phyloP scores from a whole-genome alignment of 2,113 vertebrate species.

The Lutjanus erythropterus region DNA sequence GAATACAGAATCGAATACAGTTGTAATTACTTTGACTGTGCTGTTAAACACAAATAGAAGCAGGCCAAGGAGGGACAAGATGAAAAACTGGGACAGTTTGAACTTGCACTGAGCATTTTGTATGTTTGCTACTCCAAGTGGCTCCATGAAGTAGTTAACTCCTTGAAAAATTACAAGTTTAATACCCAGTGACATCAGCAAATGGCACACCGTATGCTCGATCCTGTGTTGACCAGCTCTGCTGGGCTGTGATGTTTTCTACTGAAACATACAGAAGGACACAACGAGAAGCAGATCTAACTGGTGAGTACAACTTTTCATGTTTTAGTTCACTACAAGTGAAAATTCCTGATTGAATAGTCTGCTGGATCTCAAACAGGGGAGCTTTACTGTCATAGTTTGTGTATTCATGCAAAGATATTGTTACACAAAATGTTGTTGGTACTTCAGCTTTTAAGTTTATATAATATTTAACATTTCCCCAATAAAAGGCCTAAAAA shows the following conservation, averaged over 20 bases:
- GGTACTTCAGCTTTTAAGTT: neutral
- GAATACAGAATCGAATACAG: neutral
- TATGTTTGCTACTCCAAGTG: constrained; percentile 21
- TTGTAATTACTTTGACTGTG: neutral
- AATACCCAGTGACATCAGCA: constrained; percentile 54
- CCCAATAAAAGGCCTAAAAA: too few species aligned
- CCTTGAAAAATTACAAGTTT: constrained; percentile 50
- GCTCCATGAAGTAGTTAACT: constrained; percentile 2
- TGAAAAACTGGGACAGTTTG: constrained; percentile 19
- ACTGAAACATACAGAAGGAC: neutral
- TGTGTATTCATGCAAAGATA: neutral
- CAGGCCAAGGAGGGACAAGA: constrained; percentile 34
- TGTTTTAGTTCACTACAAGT: neutral
- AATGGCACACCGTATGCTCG: constrained; percentile 25
- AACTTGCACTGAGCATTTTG: constrained; percentile 13
- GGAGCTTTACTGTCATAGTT: too few species aligned
- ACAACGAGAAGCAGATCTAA: neutral
- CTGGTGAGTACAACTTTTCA: neutral
- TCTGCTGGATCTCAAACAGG: too few species aligned
- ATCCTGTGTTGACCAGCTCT: constrained; percentile 9
- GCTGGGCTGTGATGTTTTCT: constrained; percentile 2
- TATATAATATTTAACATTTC: too few species aligned
- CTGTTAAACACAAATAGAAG: constrained; percentile 32
- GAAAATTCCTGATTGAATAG: neutral
- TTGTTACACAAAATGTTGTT: neutral